Percentiles rank a stretch among this genome's conserved stretches.
Evolutionary conservation across 1,140 invertebrate genomes (phyloP).

Genomic region (Apolygus lucorum): DNA sequence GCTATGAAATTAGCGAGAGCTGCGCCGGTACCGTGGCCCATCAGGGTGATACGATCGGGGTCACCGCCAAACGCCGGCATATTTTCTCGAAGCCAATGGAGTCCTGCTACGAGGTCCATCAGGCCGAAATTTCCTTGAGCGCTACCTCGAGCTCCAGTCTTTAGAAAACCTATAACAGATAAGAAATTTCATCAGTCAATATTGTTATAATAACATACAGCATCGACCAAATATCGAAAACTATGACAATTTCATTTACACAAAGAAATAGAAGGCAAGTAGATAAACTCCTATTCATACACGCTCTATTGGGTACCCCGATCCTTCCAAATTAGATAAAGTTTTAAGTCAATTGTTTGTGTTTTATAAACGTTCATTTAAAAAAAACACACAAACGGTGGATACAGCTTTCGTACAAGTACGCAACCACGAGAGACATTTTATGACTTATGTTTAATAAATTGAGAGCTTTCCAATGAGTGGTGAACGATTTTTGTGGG

Average conservation of each 20-base stretch:
- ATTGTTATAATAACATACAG: background rate
- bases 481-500: too few species aligned
- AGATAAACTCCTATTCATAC: too few species aligned
- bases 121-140: slow-evolving; percentile 90
- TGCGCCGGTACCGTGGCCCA: slow-evolving; percentile 90
- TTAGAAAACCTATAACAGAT: slow-evolving; percentile 67
- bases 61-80: slow-evolving; percentile 82
- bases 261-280: background rate
- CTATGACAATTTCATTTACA: slow-evolving; percentile 6
- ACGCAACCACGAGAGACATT: too few species aligned
- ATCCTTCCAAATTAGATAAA: too few species aligned
- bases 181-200: slow-evolving; percentile 22
- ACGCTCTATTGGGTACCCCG: too few species aligned
- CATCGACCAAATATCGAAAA: slow-evolving; percentile 2
- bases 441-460: too few species aligned
- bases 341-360: too few species aligned
- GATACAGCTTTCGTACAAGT: too few species aligned
- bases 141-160: slow-evolving; percentile 73
- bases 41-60: slow-evolving; percentile 74
- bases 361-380: too few species aligned
- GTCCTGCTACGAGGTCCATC: slow-evolving; percentile 87
- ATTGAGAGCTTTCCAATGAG: too few species aligned
- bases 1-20: slow-evolving; percentile 87
- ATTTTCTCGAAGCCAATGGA: slow-evolving; percentile 88
- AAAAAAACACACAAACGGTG: too few species aligned